Percentiles rank a stretch among this genome's conserved stretches.
Conservation (phyloP, 2,113 vertebrate species). For the Colistium nudipinnis region DNA sequence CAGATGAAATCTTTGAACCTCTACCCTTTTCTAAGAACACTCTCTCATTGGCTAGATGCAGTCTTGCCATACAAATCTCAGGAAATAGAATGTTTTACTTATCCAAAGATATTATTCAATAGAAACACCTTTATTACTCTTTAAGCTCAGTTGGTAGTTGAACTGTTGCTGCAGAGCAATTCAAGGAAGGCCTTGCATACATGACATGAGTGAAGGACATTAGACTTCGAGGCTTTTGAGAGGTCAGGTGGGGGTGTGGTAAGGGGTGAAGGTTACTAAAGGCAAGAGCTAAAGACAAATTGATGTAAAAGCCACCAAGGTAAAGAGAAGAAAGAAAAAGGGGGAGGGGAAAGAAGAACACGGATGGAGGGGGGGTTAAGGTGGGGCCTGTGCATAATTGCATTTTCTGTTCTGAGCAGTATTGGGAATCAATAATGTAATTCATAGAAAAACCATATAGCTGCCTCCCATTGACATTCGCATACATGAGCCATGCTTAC, state of each 20-base stretch:
- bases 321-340: constrained; percentile 39
- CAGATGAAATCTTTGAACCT: background rate
- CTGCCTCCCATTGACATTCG: constrained; percentile 76
- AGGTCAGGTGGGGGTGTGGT: constrained; percentile 21
- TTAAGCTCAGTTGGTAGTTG: background rate
- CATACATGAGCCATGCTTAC: constrained; percentile 66
- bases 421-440: constrained; percentile 90
- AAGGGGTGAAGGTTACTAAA: constrained; percentile 14
- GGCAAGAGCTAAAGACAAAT: constrained; percentile 37
- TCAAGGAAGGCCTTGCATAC: background rate
- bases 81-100: background rate
- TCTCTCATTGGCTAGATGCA: too few relatives aligned
- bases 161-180: constrained; percentile 15
- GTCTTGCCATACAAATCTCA: too few relatives aligned
- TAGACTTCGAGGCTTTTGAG: constrained; percentile 29
- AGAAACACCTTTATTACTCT: background rate
- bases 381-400: constrained; percentile 86
- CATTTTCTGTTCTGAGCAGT: constrained; percentile 88
- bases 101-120: background rate
- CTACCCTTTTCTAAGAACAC: background rate
- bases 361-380: constrained; percentile 44
- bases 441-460: constrained; percentile 84
- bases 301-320: constrained; percentile 39
- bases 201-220: constrained; percentile 45
- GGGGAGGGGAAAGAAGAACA: constrained; percentile 30